phyloP scores from a whole-genome alignment of 1,140 invertebrate genomes.

The Calosoma granatense region DNA sequence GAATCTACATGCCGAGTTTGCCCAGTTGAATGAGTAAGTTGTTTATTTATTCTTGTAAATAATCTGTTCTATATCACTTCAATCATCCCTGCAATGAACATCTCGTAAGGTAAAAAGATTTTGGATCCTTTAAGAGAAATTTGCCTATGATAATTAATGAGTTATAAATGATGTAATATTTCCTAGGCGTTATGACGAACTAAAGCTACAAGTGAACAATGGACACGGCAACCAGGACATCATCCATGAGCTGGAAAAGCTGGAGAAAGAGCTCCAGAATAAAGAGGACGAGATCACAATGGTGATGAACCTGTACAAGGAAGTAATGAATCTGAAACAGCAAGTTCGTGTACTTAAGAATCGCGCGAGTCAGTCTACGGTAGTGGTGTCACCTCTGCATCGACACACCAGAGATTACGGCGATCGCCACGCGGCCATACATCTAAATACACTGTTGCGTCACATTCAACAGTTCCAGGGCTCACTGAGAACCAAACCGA shows the following conservation, averaged over 20 bases:
- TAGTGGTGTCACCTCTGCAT: constrained; percentile 10
- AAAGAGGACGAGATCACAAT: constrained; percentile 44
- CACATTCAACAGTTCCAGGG: constrained; percentile 29
- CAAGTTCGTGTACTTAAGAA: constrained; percentile 36
- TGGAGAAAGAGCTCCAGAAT: constrained; percentile 35
- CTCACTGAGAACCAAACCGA: background rate
- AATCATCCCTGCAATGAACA: constrained; percentile 9
- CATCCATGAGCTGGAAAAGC: constrained; percentile 29
- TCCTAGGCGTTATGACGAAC: constrained; percentile 37
- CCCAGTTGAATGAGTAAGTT: constrained; percentile 34
- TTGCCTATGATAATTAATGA: no score
- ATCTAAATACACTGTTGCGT: constrained; percentile 29
- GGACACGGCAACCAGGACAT: constrained; percentile 24
- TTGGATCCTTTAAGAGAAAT: no score
- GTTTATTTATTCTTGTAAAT: constrained; percentile 7
- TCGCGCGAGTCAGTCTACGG: constrained; percentile 21
- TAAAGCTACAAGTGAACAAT: constrained; percentile 28
- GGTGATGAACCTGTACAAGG: constrained; percentile 39
- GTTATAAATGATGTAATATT: no score
- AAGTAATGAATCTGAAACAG: constrained; percentile 38
- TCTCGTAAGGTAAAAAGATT: no score
- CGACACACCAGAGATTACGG: constrained; percentile 17
- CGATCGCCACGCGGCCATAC: constrained; percentile 24
- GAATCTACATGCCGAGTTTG: constrained; percentile 38
- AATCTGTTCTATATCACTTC: constrained; percentile 8